Conservation (phyloP, 2,113 vertebrate genomes). For the Cavia aperea region DNA sequence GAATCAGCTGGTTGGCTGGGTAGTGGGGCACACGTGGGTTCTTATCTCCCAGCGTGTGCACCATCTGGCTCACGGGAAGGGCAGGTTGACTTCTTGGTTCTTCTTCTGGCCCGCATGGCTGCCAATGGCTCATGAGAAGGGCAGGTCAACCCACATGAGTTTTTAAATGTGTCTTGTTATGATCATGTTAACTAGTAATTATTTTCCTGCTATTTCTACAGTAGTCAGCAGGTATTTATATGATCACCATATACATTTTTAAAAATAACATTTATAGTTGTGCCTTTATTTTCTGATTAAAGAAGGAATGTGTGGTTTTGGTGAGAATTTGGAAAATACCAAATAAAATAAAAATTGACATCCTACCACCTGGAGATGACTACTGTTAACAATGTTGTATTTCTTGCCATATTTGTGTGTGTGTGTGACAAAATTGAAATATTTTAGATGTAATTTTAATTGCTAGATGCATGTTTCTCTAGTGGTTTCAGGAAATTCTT, state of each 20-base stretch:
- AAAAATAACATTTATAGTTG: neutral
- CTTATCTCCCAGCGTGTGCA: no score
- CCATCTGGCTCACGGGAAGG: no score
- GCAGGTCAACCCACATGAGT: no score
- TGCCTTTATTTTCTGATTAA: slow-evolving; percentile 22
- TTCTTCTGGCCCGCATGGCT: no score
- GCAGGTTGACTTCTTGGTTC: no score
- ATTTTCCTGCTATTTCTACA: slow-evolving; percentile 9
- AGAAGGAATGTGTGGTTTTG: neutral
- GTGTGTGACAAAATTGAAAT: neutral
- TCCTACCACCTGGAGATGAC: neutral
- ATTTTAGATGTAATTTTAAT: neutral
- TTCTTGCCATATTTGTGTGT: neutral
- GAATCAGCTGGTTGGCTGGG: no score
- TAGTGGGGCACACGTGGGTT: no score
- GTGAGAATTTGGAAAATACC: neutral
- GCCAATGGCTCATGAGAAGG: no score
- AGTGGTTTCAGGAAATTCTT: neutral
- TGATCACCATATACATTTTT: neutral
- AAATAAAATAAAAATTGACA: neutral
- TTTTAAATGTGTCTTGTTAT: neutral
- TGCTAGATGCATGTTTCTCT: neutral
- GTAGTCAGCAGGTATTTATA: neutral
- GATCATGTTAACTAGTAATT: neutral
- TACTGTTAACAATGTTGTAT: neutral